Percentiles rank a stretch among this genome's conserved stretches.
Conservation (phyloP, 2,113 vertebrate genomes). For the Centropus bengalensis region DNA sequence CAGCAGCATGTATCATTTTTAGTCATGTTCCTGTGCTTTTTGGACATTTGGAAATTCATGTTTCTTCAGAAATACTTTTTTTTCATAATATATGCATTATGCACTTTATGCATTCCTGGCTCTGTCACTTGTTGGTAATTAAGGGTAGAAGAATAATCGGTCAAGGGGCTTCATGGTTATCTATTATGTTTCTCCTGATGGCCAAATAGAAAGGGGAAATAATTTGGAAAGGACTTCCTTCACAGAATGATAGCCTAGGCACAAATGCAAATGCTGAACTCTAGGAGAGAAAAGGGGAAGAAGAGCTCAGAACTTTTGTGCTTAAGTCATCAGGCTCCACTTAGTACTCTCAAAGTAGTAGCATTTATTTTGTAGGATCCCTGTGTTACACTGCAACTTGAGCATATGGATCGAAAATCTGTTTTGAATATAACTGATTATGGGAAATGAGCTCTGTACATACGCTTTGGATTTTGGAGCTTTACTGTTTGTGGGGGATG, state of each 20-base stretch:
- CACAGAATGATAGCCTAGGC: background rate
- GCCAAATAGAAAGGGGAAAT: background rate
- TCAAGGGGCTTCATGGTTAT: background rate
- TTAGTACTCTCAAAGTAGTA: background rate
- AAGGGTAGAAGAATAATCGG: background rate
- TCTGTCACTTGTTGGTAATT: background rate
- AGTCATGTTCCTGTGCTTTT: background rate
- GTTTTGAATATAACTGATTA: slow-evolving; percentile 36
- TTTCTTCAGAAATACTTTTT: background rate
- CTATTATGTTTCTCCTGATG: background rate
- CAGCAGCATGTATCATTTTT: background rate
- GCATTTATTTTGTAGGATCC: background rate
- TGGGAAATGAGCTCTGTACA: background rate
- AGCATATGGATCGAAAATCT: slow-evolving; percentile 9
- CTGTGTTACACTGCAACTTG: background rate
- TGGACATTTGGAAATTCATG: background rate
- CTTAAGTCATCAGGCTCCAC: background rate
- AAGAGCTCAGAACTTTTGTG: background rate
- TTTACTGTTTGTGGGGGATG: background rate
- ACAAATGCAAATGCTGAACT: background rate
- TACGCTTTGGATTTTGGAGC: slow-evolving; percentile 23
- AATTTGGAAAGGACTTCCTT: background rate
- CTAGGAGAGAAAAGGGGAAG: background rate
- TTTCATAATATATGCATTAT: background rate
- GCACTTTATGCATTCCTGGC: background rate